Percentiles rank a stretch among this genome's conserved stretches.
phyloP scores from a whole-genome alignment of 2,113 vertebrate genomes.

The Zapornia atra region DNA sequence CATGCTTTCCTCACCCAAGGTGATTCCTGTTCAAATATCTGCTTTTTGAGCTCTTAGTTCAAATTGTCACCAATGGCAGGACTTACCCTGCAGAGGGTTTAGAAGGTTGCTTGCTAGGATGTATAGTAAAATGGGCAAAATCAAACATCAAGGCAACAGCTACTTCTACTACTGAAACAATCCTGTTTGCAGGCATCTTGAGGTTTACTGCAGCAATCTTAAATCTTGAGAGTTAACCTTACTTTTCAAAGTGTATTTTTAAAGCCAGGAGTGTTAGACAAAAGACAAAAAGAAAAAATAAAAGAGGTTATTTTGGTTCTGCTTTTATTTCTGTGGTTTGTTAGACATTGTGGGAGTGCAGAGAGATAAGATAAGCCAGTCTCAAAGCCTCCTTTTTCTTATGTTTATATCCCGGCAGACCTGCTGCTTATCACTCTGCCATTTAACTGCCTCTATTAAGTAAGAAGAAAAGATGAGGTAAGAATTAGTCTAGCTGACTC shows the following conservation, averaged over 20 bases:
- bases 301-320: not conserved
- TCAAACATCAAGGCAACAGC: not conserved
- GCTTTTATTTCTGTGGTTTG: constrained; percentile 25
- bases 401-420: constrained; percentile 8
- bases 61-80: not conserved
- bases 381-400: not conserved
- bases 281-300: not conserved
- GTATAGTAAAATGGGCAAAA: not conserved
- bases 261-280: not conserved
- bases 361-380: constrained; percentile 1
- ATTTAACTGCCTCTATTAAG: not conserved
- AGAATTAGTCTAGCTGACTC: not conserved
- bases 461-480: not conserved
- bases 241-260: constrained; percentile 15
- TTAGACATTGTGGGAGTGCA: not conserved
- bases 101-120: not conserved
- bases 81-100: not conserved
- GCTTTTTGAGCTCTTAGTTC: not conserved
- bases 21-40: not conserved
- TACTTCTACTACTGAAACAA: not conserved
- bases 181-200: not conserved
- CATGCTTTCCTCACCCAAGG: not conserved
- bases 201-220: not conserved
- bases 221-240: not conserved
- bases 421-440: constrained; percentile 1